Conservation (phyloP, 2,113 vertebrate species). For the Gnathonemus longibarbis region DNA sequence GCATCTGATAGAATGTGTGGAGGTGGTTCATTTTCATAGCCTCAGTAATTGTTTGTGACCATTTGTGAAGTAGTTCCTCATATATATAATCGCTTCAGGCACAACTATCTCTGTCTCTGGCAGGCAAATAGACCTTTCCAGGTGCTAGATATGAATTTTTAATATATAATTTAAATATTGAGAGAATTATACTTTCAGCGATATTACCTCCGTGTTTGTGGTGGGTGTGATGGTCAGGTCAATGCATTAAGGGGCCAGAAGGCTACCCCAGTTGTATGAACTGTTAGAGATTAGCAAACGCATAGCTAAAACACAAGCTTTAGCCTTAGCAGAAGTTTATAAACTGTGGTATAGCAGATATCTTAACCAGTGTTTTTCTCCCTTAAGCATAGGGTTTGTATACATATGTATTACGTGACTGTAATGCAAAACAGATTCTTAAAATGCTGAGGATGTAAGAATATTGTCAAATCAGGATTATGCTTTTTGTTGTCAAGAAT, state of each 20-base stretch:
- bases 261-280: background rate
- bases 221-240: constrained; percentile 40
- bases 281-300: constrained; percentile 27
- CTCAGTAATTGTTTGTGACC: constrained; percentile 73
- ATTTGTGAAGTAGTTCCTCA: constrained; percentile 67
- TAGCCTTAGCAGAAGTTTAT: constrained; percentile 22
- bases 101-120: constrained; percentile 66
- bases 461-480: background rate
- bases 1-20: constrained; percentile 45
- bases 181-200: constrained; percentile 70
- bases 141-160: constrained; percentile 85
- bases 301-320: constrained; percentile 3
- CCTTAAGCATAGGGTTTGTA: background rate
- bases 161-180: constrained; percentile 87
- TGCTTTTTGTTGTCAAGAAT: background rate
- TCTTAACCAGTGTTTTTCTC: background rate
- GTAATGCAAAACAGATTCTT: background rate
- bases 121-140: constrained; percentile 72
- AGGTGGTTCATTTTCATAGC: constrained; percentile 58
- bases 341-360: constrained; percentile 21
- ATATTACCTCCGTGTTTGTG: constrained; percentile 68
- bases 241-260: constrained; percentile 32
- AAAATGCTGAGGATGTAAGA: background rate
- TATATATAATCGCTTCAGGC: constrained; percentile 59
- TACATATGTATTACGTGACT: background rate